Base-by-base conservation (phyloP, 2,888 invertebrate species). In the Alentia gelatinosa region DNA sequence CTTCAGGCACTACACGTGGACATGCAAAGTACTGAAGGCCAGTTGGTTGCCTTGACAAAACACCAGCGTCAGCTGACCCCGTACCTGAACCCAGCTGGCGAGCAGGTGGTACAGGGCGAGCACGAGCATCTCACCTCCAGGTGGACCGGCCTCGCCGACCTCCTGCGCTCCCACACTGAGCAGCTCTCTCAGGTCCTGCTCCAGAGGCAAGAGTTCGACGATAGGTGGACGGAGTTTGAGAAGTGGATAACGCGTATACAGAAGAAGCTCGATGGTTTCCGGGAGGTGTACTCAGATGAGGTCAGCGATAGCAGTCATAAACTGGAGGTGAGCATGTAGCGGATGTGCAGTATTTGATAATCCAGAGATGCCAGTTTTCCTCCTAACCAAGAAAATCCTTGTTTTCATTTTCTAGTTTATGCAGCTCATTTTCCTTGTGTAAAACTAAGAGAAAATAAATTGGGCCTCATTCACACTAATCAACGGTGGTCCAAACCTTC, bases 51-150 rank as follows among this genome's bases (percentile, higher is more conserved):
- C 40, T 89, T 95, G 47, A 93, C 94, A 30, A 92, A 94, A 33
- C 94, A 94, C 90, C 94, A 93, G 93, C 94, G 94, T 50, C 94
- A 94, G 90, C 94, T 95, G 7, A 93, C 93, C 90, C 94, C 94
- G 26, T 94, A 94, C 92, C 94, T 95, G 39, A 94, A 93, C 79
- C 94, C 94, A 12, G 94, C 94, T 7, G 95, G 95, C 5, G 92
- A 94, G 15, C 92, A 92, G 39, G 93, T 93, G 5, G 93, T 95
- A n/a, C 93, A 93, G 90, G 92, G 98, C 95, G 98, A 98, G 96
- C 97, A 98, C 75, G 98, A 98, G 94, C 97, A 98, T 1, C 97
- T 98, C 92, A 97, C 98, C 94, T 98, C 98, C 9, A 97, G 98
- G 92, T 98, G 98, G 97, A 95, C 97, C n/a, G 97, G 98, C 0